Evolutionary conservation across 1,140 invertebrate species (phyloP).

Genomic region (Campodea augens): DNA sequence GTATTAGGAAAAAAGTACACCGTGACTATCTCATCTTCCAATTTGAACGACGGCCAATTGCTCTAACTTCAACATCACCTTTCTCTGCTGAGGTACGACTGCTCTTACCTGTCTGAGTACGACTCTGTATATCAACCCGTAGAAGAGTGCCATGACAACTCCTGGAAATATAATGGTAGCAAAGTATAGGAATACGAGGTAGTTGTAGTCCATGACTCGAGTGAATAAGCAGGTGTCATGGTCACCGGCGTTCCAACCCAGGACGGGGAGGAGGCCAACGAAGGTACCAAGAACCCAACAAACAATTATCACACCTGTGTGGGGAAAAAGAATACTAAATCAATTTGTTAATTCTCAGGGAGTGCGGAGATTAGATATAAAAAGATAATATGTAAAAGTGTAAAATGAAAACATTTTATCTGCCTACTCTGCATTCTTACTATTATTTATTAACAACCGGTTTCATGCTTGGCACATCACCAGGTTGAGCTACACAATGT

Average conservation of each 20-base stretch:
- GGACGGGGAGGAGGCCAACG: slow-evolving; percentile 60
- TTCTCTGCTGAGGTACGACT: no score
- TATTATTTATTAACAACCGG: no score
- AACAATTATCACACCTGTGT: slow-evolving; percentile 56
- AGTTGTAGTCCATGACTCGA: slow-evolving; percentile 70
- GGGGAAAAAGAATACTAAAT: slow-evolving; percentile 20
- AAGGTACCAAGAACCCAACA: slow-evolving; percentile 64
- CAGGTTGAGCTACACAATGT: no score
- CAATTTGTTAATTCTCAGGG: not conserved
- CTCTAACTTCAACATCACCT: no score
- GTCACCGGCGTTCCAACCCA: slow-evolving; percentile 56
- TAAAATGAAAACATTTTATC: no score
- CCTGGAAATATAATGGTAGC: slow-evolving; percentile 73
- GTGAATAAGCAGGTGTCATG: slow-evolving; percentile 54
- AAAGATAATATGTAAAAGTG: no score
- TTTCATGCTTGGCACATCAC: no score
- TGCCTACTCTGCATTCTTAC: no score
- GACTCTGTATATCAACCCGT: slow-evolving; percentile 69
- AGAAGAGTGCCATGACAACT: slow-evolving; percentile 59
- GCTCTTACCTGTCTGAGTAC: slow-evolving; percentile 64
- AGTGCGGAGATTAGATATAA: no score
- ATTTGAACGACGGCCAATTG: no score
- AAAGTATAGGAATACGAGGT: slow-evolving; percentile 71
- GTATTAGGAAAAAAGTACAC: no score
- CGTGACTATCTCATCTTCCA: no score